Evolutionary conservation across 2,797 vertebrate genomes (phyloP).

Genomic region (Cryptoprocta ferox): DNA sequence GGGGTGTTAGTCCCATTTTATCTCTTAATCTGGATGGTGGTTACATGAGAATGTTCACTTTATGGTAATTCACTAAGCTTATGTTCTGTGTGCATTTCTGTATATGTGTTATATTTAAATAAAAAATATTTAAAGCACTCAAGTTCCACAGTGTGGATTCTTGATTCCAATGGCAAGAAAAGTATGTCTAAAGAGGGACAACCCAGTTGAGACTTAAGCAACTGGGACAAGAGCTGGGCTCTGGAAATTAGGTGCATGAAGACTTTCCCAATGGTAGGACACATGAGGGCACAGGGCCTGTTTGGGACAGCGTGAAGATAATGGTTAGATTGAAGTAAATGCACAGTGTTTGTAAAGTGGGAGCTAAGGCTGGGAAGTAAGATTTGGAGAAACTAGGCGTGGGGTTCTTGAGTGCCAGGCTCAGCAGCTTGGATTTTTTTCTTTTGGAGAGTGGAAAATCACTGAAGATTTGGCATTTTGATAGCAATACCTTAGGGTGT

Average conservation of each 20-base stretch:
- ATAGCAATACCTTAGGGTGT: background rate
- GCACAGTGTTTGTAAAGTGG: background rate
- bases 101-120: background rate
- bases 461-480: background rate
- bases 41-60: background rate
- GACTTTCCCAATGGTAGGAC: background rate
- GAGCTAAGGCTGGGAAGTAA: background rate
- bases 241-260: background rate
- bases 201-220: background rate
- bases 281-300: no score
- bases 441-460: background rate
- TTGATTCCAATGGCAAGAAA: background rate
- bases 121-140: background rate
- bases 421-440: background rate
- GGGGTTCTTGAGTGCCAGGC: background rate
- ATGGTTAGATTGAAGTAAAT: background rate
- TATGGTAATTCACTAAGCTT: background rate
- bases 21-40: background rate
- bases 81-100: background rate
- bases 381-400: background rate
- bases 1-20: background rate
- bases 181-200: background rate
- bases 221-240: background rate
- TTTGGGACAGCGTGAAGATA: background rate
- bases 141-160: background rate